Percentiles rank a stretch among this genome's conserved stretches.
phyloP scores from a whole-genome alignment of 2,888 invertebrate genomes.

The Meteorus cinctellus region DNA sequence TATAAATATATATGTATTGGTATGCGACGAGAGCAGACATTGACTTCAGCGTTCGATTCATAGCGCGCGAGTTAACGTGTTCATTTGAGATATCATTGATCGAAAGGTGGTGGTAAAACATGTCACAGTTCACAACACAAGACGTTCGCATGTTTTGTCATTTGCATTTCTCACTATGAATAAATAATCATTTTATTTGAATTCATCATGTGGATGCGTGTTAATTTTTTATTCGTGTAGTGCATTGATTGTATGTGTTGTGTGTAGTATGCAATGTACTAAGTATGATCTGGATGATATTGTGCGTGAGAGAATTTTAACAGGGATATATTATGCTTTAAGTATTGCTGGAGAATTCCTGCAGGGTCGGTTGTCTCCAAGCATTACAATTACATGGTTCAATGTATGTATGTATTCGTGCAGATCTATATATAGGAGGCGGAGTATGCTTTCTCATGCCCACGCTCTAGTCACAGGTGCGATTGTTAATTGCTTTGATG shows the following conservation, averaged over 20 bases:
- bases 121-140: slow-evolving; percentile 31
- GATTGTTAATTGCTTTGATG: not conserved
- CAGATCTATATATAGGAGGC: not conserved
- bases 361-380: not conserved
- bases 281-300: slow-evolving; percentile 34
- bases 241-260: slow-evolving; percentile 8
- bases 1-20: not conserved
- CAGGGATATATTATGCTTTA: slow-evolving; percentile 24
- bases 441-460: not conserved
- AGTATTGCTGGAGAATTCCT: not conserved
- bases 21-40: slow-evolving; percentile 26
- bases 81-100: slow-evolving; percentile 69
- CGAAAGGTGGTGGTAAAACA: slow-evolving; percentile 54
- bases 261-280: slow-evolving; percentile 42
- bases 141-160: slow-evolving; percentile 39
- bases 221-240: not conserved
- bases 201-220: not conserved
- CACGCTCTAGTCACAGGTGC: not conserved
- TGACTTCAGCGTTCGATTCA: slow-evolving; percentile 33
- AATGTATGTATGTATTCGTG: not conserved
- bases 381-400: not conserved
- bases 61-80: slow-evolving; percentile 60
- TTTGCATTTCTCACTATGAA: slow-evolving; percentile 13
- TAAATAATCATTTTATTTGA: not conserved
- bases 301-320: slow-evolving; percentile 53